Evolutionary conservation across 2,113 vertebrate species (phyloP).

Genomic region (Hippocampus comes): DNA sequence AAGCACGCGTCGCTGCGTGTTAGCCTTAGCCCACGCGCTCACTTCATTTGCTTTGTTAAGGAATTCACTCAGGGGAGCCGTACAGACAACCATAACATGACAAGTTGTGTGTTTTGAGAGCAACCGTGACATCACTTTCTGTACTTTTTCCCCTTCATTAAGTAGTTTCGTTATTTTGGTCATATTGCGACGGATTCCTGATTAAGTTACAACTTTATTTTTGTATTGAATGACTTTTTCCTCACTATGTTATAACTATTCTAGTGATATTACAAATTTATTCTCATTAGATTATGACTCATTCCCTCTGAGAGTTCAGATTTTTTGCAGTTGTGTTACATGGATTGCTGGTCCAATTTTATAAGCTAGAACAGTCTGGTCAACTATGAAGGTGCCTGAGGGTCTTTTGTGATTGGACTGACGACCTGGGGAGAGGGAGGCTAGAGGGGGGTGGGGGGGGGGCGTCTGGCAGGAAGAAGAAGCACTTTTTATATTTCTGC

Average conservation of each 20-base stretch:
- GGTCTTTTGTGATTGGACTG: too few relatives aligned
- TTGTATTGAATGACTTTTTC: neutral
- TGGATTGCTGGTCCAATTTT: too few relatives aligned
- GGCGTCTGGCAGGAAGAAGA: too few relatives aligned
- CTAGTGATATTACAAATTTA: neutral
- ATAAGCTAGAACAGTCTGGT: too few relatives aligned
- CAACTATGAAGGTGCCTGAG: too few relatives aligned
- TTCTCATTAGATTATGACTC: neutral
- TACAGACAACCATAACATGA: slow-evolving; percentile 17
- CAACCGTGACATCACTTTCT: neutral
- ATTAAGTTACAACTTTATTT: neutral
- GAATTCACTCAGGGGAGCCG: slow-evolving; percentile 27
- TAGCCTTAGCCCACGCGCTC: slow-evolving; percentile 18
- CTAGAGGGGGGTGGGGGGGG: too few relatives aligned
- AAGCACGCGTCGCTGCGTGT: slow-evolving; percentile 22
- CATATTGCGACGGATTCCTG: neutral
- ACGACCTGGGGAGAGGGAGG: too few relatives aligned
- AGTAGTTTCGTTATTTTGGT: neutral
- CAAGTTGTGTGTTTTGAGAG: slow-evolving; percentile 41
- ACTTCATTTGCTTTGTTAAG: slow-evolving; percentile 47
- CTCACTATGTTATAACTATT: neutral
- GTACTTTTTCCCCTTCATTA: neutral
- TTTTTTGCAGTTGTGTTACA: too few relatives aligned
- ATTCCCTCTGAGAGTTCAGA: too few relatives aligned
- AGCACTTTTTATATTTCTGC: too few relatives aligned